Percentiles rank a stretch among this genome's conserved stretches.
Conservation (phyloP, 2,888 invertebrate genomes). For the Acronicta aceris region DNA sequence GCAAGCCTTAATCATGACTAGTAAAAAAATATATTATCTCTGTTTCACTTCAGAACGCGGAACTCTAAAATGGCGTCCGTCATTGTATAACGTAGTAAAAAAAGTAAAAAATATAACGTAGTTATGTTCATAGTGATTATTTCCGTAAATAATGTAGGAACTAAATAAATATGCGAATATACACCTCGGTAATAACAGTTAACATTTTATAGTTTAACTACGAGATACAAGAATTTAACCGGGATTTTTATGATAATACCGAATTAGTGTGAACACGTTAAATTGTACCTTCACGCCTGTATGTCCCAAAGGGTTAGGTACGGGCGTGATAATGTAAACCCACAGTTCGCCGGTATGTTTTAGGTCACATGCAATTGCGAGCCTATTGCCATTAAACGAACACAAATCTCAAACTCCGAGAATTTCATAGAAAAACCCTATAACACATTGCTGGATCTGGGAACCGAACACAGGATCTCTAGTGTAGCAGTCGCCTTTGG, state of each 20-base stretch:
- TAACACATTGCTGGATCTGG: too few species aligned
- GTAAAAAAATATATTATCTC: not conserved
- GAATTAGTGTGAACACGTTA: conserved; percentile 37
- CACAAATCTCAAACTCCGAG: too few species aligned
- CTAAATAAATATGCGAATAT: conserved; percentile 32
- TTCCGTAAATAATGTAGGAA: conserved; percentile 54
- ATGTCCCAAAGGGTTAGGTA: too few species aligned
- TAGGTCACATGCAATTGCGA: too few species aligned
- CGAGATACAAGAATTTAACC: conserved; percentile 24
- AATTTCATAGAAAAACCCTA: too few species aligned
- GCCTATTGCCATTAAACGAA: too few species aligned
- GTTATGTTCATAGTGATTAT: conserved; percentile 51
- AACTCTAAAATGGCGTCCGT: conserved; percentile 31
- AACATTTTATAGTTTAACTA: conserved; percentile 25
- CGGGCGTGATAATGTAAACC: too few species aligned
- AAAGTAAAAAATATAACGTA: conserved; percentile 27
- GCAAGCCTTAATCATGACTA: too few species aligned
- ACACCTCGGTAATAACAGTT: conserved; percentile 24
- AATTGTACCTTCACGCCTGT: conserved; percentile 21
- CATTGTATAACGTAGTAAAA: conserved; percentile 24
- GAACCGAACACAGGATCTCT: too few species aligned
- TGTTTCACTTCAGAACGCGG: conserved; percentile 18
- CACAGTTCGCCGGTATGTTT: too few species aligned
- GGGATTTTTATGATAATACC: conserved; percentile 26
- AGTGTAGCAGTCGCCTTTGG: too few species aligned